Evolutionary conservation across 2,888 invertebrate species (phyloP).

Genomic region (Smittia sp.): DNA sequence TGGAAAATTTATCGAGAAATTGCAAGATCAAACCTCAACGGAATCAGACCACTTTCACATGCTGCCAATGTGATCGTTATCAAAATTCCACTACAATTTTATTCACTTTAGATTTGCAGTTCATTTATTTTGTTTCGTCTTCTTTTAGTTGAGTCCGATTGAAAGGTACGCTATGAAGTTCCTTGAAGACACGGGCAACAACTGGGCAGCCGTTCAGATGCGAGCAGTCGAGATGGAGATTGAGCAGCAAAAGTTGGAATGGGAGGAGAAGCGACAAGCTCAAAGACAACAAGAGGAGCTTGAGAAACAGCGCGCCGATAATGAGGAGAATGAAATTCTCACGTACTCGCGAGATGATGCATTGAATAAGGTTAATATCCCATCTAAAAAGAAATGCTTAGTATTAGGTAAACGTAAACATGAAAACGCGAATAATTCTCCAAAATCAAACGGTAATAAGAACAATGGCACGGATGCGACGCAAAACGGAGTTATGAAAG

Average conservation of each 20-base stretch:
- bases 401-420: slow-evolving; percentile 37
- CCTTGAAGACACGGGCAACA: slow-evolving; percentile 77
- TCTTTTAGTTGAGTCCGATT: slow-evolving; percentile 78
- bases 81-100: background rate
- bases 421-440: slow-evolving; percentile 13
- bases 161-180: slow-evolving; percentile 94
- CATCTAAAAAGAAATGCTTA: slow-evolving; percentile 42
- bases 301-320: slow-evolving; percentile 58
- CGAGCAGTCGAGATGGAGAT: slow-evolving; percentile 86
- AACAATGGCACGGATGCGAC: background rate
- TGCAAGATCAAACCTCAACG: slow-evolving; percentile 2
- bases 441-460: background rate
- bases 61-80: background rate
- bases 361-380: slow-evolving; percentile 78
- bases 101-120: background rate
- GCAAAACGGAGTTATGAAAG: background rate
- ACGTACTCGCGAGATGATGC: slow-evolving; percentile 77
- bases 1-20: background rate
- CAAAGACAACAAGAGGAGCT: slow-evolving; percentile 67
- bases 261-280: slow-evolving; percentile 80
- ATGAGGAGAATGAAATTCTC: slow-evolving; percentile 62
- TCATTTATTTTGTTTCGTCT: slow-evolving; percentile 14
- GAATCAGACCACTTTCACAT: background rate
- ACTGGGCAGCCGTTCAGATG: slow-evolving; percentile 80
- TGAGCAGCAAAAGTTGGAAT: slow-evolving; percentile 79